phyloP scores from a whole-genome alignment of 2,888 invertebrate genomes.

The Chrysolina americana region DNA sequence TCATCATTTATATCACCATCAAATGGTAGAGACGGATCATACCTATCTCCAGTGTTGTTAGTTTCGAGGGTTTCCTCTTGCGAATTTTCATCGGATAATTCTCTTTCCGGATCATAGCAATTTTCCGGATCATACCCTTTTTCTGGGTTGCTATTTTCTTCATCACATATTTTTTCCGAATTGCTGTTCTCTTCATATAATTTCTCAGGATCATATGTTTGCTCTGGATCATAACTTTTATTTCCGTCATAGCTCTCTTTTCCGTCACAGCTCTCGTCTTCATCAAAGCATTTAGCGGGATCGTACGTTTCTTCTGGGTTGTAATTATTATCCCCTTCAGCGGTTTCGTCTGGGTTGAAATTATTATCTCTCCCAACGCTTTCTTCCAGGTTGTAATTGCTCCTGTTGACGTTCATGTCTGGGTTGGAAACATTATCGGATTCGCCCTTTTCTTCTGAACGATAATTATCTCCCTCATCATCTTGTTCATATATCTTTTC shows the following conservation, averaged over 20 bases:
- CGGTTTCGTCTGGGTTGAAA: slow-evolving; percentile 16
- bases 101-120: slow-evolving; percentile 9
- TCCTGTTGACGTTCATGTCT: no score
- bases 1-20: slow-evolving; percentile 31
- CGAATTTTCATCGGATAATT: slow-evolving; percentile 3
- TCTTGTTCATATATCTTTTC: slow-evolving; percentile 39
- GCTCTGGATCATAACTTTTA: slow-evolving; percentile 32
- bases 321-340: slow-evolving; percentile 42
- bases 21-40: slow-evolving; percentile 34
- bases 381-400: neutral
- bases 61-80: neutral
- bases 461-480: neutral
- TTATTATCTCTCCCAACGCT: slow-evolving; percentile 17
- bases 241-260: neutral
- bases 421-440: no score
- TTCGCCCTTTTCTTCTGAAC: neutral
- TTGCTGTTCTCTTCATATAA: slow-evolving; percentile 33
- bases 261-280: slow-evolving; percentile 24
- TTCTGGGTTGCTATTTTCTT: slow-evolving; percentile 26
- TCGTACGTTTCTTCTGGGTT: slow-evolving; percentile 41
- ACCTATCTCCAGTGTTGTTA: slow-evolving; percentile 20
- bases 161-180: neutral
- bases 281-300: slow-evolving; percentile 33
- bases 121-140: slow-evolving; percentile 34
- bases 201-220: slow-evolving; percentile 42